These are phyloP conservation scores for Petrosia ficiformis DNA, from an alignment of 37 sponge, comb jelly and placozoan species.

Conservation along the genomic window DNA sequence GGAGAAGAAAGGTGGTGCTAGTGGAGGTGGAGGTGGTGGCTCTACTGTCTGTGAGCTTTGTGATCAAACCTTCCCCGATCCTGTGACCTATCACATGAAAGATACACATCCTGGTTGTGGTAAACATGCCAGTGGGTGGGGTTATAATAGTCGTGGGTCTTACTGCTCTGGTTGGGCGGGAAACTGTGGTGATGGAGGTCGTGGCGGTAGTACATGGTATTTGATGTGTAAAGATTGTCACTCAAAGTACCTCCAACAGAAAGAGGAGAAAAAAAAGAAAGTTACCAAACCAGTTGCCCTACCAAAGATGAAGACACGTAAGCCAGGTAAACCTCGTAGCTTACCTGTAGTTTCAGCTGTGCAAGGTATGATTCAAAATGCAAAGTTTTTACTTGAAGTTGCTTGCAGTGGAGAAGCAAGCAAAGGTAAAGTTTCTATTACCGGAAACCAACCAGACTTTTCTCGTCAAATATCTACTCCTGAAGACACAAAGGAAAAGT, in stretches of 20 bases:
- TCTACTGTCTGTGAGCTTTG: conserved; percentile 89
- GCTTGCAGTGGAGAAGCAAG: conserved; percentile 14
- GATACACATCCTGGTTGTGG: conserved; percentile 89
- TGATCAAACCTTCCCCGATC: conserved; percentile 76
- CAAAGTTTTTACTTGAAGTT: conserved; percentile 83
- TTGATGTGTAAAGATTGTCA: conserved; percentile 93
- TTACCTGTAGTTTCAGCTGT: conserved; percentile 46
- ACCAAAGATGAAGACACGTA: conserved; percentile 50
- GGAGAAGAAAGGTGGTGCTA: conserved; percentile 59
- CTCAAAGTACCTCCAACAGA: conserved; percentile 76
- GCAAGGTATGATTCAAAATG: conserved; percentile 75
- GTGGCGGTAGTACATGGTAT: conserved; percentile 96
- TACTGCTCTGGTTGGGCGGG: conserved; percentile 98
- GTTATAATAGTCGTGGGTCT: conserved; percentile 94
- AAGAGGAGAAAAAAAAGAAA: conserved; percentile 67
- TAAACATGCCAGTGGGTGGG: conserved; percentile 90
- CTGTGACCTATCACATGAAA: conserved; percentile 99
- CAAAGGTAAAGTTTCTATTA: conserved; percentile 4
- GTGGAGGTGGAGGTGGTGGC: conserved; percentile 52
- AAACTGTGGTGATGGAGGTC: conserved; percentile 96
- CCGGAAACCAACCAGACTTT: neutral
- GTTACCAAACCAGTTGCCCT: conserved; percentile 15
- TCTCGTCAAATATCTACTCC: conserved; percentile 23
- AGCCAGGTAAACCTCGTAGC: conserved; percentile 66
- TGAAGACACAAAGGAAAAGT: neutral